A percentile compares a stretch with the other conserved stretches of the same genome.
Evolutionary conservation across 2,888 invertebrate genomes (phyloP).

Genomic region (Pyralis farinalis): DNA sequence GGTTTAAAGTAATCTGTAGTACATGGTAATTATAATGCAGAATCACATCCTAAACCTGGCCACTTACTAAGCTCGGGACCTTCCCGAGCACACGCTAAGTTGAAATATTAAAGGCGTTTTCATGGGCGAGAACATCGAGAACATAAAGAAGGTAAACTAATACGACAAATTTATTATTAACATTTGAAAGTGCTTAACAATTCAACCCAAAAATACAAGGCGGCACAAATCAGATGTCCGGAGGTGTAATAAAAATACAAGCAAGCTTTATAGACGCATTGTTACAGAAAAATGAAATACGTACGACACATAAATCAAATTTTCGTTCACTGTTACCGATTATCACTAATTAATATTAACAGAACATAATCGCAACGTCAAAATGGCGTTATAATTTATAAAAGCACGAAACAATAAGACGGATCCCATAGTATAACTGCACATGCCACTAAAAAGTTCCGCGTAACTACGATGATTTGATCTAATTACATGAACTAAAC

Average conservation of each 20-base stretch:
- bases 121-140: no score
- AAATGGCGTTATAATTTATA: conserved; percentile 65
- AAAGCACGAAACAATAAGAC: conserved; percentile 59
- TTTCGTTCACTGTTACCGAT: conserved; percentile 6
- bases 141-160: no score
- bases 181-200: no score
- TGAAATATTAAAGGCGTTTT: no score
- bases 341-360: conserved; percentile 20
- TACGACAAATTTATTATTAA: no score
- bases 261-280: conserved; percentile 7
- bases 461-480: conserved; percentile 51
- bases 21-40: no score
- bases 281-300: conserved; percentile 16
- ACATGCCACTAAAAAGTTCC: conserved; percentile 59
- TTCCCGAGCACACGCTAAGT: no score
- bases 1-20: no score
- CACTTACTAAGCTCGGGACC: no score
- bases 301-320: conserved; percentile 23
- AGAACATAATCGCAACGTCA: conserved; percentile 33
- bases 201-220: no score
- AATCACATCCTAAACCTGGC: no score
- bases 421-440: conserved; percentile 70
- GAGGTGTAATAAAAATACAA: conserved; percentile 4
- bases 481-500: conserved; percentile 54
- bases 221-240: no score